Conservation (phyloP, 2,888 invertebrate genomes). For the Prionchulus punctatus region DNA sequence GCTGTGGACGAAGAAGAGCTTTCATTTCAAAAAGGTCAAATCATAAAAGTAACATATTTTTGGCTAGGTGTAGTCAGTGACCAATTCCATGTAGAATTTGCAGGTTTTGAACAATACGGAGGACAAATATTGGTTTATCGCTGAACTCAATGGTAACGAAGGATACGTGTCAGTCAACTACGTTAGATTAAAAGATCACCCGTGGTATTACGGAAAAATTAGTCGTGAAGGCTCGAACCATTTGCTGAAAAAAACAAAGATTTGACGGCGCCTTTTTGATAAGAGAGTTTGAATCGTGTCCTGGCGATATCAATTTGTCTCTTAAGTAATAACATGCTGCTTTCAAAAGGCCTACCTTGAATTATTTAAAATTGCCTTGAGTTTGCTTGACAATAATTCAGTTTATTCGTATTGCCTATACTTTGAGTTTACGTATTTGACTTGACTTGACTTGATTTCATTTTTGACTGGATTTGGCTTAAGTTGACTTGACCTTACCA, state of each 20-base stretch:
- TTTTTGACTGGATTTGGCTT: too few relatives aligned
- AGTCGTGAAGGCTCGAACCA: conserved; percentile 93
- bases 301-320: conserved; percentile 96
- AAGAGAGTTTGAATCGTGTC: conserved; percentile 95
- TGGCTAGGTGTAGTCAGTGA: neutral
- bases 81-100: neutral
- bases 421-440: too few relatives aligned
- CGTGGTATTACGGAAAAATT: conserved; percentile 94
- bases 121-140: conserved; percentile 99
- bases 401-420: too few relatives aligned
- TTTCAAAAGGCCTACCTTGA: too few relatives aligned
- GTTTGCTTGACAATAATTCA: too few relatives aligned
- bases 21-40: conserved; percentile 85
- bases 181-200: conserved; percentile 94
- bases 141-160: conserved; percentile 89
- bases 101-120: conserved; percentile 98
- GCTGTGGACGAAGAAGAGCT: conserved; percentile 98
- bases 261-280: conserved; percentile 97
- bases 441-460: too few relatives aligned
- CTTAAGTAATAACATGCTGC: conserved; percentile 85
- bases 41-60: conserved; percentile 51
- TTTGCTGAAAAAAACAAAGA: conserved; percentile 66
- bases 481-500: conserved; percentile 32
- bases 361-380: too few relatives aligned
- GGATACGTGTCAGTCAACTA: conserved; percentile 98